Evolutionary conservation across 1,140 invertebrate species (phyloP).

Genomic region (Sitodiplosis mosellana): DNA sequence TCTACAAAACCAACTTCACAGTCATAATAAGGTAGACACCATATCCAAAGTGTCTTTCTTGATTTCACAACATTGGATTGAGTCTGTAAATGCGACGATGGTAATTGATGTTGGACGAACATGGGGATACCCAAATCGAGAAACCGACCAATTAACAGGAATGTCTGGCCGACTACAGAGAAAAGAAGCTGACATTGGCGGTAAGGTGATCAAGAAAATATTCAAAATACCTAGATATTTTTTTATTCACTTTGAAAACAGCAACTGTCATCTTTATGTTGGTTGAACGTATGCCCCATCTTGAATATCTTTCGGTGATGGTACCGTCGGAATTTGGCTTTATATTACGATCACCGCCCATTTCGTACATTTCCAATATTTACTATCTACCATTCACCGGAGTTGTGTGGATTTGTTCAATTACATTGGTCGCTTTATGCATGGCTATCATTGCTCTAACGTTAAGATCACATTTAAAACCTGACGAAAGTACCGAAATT

Average conservation of each 20-base stretch:
- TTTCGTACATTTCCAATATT: too few species aligned
- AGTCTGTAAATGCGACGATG: too few species aligned
- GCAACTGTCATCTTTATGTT: slow-evolving; percentile 2
- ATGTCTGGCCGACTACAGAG: slow-evolving; percentile 17
- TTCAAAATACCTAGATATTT: too few species aligned
- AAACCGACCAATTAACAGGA: slow-evolving; percentile 7
- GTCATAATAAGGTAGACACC: too few species aligned
- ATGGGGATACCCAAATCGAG: too few species aligned
- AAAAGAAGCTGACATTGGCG: slow-evolving; percentile 11
- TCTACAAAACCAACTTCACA: too few species aligned
- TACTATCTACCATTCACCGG: too few species aligned
- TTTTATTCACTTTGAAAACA: too few species aligned
- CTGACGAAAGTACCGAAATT: too few species aligned
- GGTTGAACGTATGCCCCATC: background rate
- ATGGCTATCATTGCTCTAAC: slow-evolving; percentile 1
- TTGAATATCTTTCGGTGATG: slow-evolving; percentile 1
- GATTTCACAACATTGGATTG: too few species aligned
- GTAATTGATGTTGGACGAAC: too few species aligned
- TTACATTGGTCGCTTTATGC: background rate
- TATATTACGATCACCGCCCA: slow-evolving; percentile 5
- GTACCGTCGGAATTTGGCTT: slow-evolving; percentile 2
- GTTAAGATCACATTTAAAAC: background rate
- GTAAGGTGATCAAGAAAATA: slow-evolving; percentile 4
- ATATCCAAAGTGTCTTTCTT: too few species aligned
- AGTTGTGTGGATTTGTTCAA: slow-evolving; percentile 3